Evolutionary conservation across 37 sponge, comb jelly and placozoan species (phyloP), one percentile per base, ranked within the genome.

Genomic region (Ianthella basta): DNA sequence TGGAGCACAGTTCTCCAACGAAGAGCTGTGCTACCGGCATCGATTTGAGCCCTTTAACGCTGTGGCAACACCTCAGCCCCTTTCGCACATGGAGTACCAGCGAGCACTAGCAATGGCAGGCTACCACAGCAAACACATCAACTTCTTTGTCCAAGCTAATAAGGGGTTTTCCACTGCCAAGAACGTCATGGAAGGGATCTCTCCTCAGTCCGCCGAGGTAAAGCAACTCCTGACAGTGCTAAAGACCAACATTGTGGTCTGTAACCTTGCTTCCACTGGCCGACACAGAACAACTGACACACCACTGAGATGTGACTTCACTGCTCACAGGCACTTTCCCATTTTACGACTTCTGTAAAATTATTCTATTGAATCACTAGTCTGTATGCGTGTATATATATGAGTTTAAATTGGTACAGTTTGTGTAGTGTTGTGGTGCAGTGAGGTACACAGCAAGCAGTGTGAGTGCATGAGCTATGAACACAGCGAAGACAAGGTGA

Each of bases 181-280:
- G 67, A 72, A n/a, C 16, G 67, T 88, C 18, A 41, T 94, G 15
- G 97, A 97, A 16, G 34, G 86, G 0, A 73, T 93, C 0, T 55
- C 81, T 13, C 57, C 83, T 30, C 59, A 35, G 32, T 75, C 72
- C 33, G 79, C 65, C n/a, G 91, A 92, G 0, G 32, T 82, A 18
- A 82, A 87, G 61, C 16, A 37, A 0, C 83, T 95, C 0, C 41
- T 95, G 66, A 97, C 91, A 59, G 94, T 95, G 0, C 81, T 88
- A 24, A 99, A 99, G 79, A 95, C 89, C 25, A 99, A 99, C 82
- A 79, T 95, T 12, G 97, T 99, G 36, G 83, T 95, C 34, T 92
- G 91, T 86, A 95, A 95, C 37, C 60, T 99, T 16, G 88, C 96
- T 39, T 90, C 94, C 8, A 86, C 86, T 57, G 99, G 99, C 19